A percentile compares a stretch with the other conserved stretches of the same genome.
These are phyloP conservation scores for Alexandromys fortis DNA, from an alignment of 2,113 vertebrate species.

Conservation along the genomic window DNA sequence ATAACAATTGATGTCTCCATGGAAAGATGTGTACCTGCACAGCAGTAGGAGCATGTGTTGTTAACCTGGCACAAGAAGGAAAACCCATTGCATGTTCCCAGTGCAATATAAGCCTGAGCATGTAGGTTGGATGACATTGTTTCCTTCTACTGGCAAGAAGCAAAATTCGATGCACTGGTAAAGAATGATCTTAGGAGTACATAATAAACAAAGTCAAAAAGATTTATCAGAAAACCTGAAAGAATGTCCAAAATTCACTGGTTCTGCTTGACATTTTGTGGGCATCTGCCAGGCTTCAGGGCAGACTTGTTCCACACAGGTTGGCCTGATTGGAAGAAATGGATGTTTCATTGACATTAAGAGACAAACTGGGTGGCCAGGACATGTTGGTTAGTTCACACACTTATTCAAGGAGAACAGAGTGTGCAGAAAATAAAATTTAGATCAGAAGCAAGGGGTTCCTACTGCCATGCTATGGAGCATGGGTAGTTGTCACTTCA, in stretches of 20 bases:
- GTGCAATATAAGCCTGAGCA: neutral
- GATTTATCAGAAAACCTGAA: neutral
- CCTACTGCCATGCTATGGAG: neutral
- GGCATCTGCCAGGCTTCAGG: neutral
- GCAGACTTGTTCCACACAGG: neutral
- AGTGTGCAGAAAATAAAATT: neutral
- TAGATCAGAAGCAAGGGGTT: neutral
- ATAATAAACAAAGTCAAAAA: neutral
- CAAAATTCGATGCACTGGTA: neutral
- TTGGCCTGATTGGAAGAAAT: neutral
- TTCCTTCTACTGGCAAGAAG: neutral
- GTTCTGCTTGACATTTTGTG: neutral
- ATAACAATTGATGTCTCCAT: neutral
- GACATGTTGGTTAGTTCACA: neutral
- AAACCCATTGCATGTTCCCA: neutral
- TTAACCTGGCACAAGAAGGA: neutral
- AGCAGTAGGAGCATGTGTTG: rapidly evolving
- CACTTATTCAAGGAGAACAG: neutral
- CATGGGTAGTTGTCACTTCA: neutral
- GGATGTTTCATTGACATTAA: neutral
- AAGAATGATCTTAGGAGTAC: neutral
- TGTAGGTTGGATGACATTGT: neutral
- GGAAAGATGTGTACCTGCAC: neutral
- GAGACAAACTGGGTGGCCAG: neutral
- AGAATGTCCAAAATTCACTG: neutral